Evolutionary conservation across 2,888 invertebrate species (phyloP), one percentile per base, ranked within the genome.

Genomic region (Drosophila longiperda): DNA sequence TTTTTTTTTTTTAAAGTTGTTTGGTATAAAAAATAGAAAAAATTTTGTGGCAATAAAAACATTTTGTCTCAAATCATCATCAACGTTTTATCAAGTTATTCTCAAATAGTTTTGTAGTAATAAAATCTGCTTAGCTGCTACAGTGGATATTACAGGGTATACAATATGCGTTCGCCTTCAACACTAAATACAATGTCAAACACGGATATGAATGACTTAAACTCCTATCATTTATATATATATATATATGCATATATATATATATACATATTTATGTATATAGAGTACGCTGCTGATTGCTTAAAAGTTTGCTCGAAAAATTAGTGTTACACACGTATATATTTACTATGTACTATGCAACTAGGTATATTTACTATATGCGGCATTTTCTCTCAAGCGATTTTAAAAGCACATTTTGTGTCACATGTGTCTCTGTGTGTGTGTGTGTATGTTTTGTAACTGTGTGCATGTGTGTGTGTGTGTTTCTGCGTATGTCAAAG

Each of bases 11-110:
- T 45, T 73, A 79, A 83, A 89, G 84, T 87, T 81, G 60, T 78
- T 82, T 90, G 92, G 91, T 92, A 92, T 92, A 92, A 92, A 92
- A 92, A 92, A 92, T 92, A 92, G 92, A 92, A 92, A 91, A 91
- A 90, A 91, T 89, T 85, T 89, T 65, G 80, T 86, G 80, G 83
- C 88, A 86, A 86, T 88, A 78, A 86, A 85, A 92, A 89, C 73
- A 66, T 81, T 73, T 68, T 78, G 57, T 82, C 74, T 75, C 73
- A 75, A 73, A 80, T 73, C 52, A 80, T 82, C 65, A 26, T 40
- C 34, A 61, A 59, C 17, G 23, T 36, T 58, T 20, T 36, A 55
- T 63, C 68, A 52, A 71, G 65, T 55, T 64, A 55, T 66, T 42
- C 66, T 77, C 73, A 82, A 78, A 81, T 78, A 78, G 75, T 80